Conservation (phyloP, 2,888 invertebrate species). For the Lypha dubia region DNA sequence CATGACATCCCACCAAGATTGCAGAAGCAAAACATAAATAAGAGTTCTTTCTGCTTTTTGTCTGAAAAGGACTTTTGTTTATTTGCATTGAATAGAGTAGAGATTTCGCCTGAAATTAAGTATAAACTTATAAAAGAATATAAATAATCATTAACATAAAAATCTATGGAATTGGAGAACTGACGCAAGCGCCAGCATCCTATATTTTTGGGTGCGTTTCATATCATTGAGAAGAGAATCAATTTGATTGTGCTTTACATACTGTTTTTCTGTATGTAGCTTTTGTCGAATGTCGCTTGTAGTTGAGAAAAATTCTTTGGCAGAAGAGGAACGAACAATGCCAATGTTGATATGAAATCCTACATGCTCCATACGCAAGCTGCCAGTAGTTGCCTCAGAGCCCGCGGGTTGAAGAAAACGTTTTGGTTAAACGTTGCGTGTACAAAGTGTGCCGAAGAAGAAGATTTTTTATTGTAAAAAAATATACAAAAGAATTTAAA, state of each 20-base stretch:
- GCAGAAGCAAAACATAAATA: constrained; percentile 52
- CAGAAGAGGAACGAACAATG: constrained; percentile 26
- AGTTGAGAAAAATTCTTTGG: constrained; percentile 70
- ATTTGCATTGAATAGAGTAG: constrained; percentile 31
- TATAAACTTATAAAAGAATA: constrained; percentile 16
- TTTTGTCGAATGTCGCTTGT: constrained; percentile 77
- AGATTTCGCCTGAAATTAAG: constrained; percentile 48
- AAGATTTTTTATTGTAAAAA: constrained; percentile 65
- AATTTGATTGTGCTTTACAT: not conserved
- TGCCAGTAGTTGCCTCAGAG: constrained; percentile 84
- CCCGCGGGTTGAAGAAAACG: constrained; percentile 84
- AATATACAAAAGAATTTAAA: constrained; percentile 45
- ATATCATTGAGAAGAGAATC: constrained; percentile 33
- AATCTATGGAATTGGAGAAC: not conserved
- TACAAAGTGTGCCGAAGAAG: constrained; percentile 73
- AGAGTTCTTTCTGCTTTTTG: constrained; percentile 43
- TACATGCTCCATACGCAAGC: constrained; percentile 75
- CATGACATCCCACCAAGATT: constrained; percentile 32
- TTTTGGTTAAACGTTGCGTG: constrained; percentile 82
- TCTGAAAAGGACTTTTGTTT: constrained; percentile 9
- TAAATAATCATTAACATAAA: constrained; percentile 36
- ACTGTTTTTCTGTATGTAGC: constrained; percentile 48
- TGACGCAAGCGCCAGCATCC: constrained; percentile 60
- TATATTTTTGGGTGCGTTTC: constrained; percentile 72
- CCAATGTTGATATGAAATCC: constrained; percentile 71